A percentile compares a stretch with the other conserved stretches of the same genome.
Conservation (phyloP, 2,888 invertebrate species). For the Drosophila austrosaltans region DNA sequence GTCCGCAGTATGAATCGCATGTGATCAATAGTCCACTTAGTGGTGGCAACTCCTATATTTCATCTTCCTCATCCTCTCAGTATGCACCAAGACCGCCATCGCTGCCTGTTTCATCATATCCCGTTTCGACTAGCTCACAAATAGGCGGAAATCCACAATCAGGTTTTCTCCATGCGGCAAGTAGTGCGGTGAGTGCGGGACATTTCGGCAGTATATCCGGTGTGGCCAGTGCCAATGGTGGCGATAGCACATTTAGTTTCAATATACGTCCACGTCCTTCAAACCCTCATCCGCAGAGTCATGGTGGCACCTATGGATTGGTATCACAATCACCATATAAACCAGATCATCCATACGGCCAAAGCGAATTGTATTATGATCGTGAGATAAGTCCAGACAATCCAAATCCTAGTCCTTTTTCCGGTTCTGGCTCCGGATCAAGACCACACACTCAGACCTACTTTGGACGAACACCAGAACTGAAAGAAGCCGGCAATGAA, state of each 20-base stretch:
- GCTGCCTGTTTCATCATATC: slow-evolving; percentile 49
- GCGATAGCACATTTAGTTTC: slow-evolving; percentile 81
- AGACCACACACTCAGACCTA: slow-evolving; percentile 49
- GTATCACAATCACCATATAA: slow-evolving; percentile 53
- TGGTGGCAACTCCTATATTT: slow-evolving; percentile 26
- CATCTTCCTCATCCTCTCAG: slow-evolving; percentile 17
- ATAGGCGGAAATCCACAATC: slow-evolving; percentile 43
- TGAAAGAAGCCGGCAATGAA: slow-evolving; percentile 51
- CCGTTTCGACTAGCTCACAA: slow-evolving; percentile 50
- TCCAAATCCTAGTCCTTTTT: slow-evolving; percentile 56
- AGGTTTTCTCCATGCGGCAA: slow-evolving; percentile 74
- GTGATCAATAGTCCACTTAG: slow-evolving; percentile 62
- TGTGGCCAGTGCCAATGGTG: slow-evolving; percentile 76
- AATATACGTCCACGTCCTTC: slow-evolving; percentile 79
- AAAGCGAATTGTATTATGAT: slow-evolving; percentile 66
- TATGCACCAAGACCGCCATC: slow-evolving; percentile 49
- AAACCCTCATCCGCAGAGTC: slow-evolving; percentile 51
- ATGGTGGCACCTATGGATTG: slow-evolving; percentile 52
- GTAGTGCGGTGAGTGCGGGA: slow-evolving; percentile 75
- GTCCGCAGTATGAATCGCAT: slow-evolving; percentile 42
- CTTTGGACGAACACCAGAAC: slow-evolving; percentile 56
- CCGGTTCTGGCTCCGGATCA: slow-evolving; percentile 39
- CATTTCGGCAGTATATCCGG: slow-evolving; percentile 79
- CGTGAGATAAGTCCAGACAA: slow-evolving; percentile 54
- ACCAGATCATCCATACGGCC: slow-evolving; percentile 57